Conservation (phyloP, 2,113 vertebrate species). For the Puma concolor region DNA sequence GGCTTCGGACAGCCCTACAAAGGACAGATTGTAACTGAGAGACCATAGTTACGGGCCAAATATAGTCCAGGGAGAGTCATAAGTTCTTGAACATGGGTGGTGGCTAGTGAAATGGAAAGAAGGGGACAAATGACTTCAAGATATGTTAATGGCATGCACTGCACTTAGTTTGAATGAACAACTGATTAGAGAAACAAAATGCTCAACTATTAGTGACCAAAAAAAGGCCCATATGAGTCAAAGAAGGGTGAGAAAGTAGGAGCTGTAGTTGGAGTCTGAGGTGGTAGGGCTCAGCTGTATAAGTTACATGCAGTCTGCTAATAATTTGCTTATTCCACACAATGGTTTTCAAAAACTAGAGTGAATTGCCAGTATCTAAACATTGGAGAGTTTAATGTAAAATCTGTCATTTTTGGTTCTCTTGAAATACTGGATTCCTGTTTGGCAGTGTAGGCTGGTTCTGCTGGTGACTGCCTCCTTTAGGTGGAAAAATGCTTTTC, state of each 20-base stretch:
- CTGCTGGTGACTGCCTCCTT: not conserved
- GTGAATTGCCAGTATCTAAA: conserved; percentile 7
- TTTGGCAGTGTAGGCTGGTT: not conserved
- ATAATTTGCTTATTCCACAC: not conserved
- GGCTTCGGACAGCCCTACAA: not conserved
- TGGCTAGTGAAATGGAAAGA: not conserved
- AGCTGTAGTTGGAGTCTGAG: not conserved
- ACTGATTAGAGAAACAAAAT: not conserved
- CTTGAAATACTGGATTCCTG: not conserved
- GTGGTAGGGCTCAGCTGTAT: not conserved
- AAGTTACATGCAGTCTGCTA: not conserved
- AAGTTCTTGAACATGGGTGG: not conserved
- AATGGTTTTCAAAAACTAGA: conserved; percentile 23
- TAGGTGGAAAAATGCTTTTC: not conserved
- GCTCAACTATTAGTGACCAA: not conserved
- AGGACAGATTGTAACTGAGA: not conserved
- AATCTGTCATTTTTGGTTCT: not conserved
- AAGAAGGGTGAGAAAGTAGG: not conserved
- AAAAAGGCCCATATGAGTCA: not conserved
- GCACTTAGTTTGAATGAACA: not conserved
- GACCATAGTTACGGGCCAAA: not conserved
- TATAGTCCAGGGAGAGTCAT: not conserved
- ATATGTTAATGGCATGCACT: not conserved
- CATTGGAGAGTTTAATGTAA: not conserved
- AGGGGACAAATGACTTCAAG: not conserved